Base-by-base conservation (phyloP, 2,797 vertebrate genomes). In the Sebastes vulpes region DNA sequence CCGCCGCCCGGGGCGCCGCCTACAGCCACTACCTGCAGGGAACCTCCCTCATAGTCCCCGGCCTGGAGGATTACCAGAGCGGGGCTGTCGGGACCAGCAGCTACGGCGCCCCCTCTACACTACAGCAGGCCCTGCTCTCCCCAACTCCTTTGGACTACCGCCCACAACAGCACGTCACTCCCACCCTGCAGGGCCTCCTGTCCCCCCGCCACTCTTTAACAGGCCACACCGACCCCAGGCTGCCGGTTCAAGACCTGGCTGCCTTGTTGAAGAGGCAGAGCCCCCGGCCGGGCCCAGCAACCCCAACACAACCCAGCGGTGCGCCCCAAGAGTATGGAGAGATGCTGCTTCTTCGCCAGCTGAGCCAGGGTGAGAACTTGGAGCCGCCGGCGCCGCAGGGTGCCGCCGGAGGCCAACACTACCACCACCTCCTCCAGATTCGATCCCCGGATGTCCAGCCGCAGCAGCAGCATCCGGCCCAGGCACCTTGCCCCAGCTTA, bases 121-220 rank as follows among this genome's bases (percentile, higher is more conserved):
- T 99, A 88, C 98, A 99, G 91, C 98, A 99, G 94, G 98, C 98
- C 9, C 95, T 99, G 92, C 96, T 99, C 16, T 99, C 98, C 35
- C 98, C 98, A 0, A 99, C 98, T 0, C 98, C 98, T 0, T 93
- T 97, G 35, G 98, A 99, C 92, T 99, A 99, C 89, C 96, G 98
- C 79, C 90, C 95, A 2, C 97, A 98, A 77, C 95, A 96, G 42
- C 98, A 99, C 79, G 97, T 99, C 77, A 98, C 98, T 3, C 97
- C 98, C 76, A 98, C 98, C 84, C 96, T 99, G 69, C 98, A 99
- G 95, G 98, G 98, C 89, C 97, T 99, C 78, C 97, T 99, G 46
- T 99, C 98, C 2, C 98, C 98, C 57, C 98, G 98, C 53, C 98
- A 99, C 90, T 99, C 98, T 0, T 95, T 99, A 84, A 98, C 97